These are phyloP conservation scores for Olivierus martensii DNA, from an alignment of 1,140 invertebrate genomes.

Conservation along the genomic window DNA sequence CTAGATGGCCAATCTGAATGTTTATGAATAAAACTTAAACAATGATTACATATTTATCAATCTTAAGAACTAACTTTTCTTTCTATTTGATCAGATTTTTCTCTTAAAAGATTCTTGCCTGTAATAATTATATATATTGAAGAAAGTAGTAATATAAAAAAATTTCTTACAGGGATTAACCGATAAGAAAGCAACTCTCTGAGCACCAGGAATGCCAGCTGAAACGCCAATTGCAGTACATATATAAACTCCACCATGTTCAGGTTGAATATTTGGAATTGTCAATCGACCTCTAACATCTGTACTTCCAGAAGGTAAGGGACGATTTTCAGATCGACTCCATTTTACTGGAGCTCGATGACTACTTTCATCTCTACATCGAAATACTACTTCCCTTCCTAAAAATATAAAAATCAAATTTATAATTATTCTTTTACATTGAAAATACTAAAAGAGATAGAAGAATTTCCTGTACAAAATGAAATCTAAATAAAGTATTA, in stretches of 20 bases:
- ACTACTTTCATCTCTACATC: slow-evolving; percentile 75
- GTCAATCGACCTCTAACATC: slow-evolving; percentile 63
- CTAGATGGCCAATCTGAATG: too few relatives aligned
- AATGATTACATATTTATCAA: too few relatives aligned
- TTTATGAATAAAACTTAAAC: too few relatives aligned
- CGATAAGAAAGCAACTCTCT: slow-evolving; percentile 44
- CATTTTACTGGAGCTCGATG: slow-evolving; percentile 57
- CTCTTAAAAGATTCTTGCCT: too few relatives aligned
- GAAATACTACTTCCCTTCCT: slow-evolving; percentile 77
- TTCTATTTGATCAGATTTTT: too few relatives aligned
- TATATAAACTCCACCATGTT: slow-evolving; percentile 61
- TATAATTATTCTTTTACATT: background rate
- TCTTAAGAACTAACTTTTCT: too few relatives aligned
- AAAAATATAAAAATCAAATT: background rate
- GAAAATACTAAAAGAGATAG: too few relatives aligned
- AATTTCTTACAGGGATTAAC: slow-evolving; percentile 65
- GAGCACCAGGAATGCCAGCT: slow-evolving; percentile 37
- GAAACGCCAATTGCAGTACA: slow-evolving; percentile 56
- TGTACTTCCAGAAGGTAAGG: slow-evolving; percentile 51
- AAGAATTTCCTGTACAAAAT: too few relatives aligned
- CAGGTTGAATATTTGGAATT: slow-evolving; percentile 63
- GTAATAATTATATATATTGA: too few relatives aligned
- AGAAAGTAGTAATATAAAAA: too few relatives aligned
- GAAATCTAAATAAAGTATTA: too few relatives aligned
- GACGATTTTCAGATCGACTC: slow-evolving; percentile 49